phyloP scores from a whole-genome alignment of 2,888 invertebrate species.

The Microdon myrmicae region DNA sequence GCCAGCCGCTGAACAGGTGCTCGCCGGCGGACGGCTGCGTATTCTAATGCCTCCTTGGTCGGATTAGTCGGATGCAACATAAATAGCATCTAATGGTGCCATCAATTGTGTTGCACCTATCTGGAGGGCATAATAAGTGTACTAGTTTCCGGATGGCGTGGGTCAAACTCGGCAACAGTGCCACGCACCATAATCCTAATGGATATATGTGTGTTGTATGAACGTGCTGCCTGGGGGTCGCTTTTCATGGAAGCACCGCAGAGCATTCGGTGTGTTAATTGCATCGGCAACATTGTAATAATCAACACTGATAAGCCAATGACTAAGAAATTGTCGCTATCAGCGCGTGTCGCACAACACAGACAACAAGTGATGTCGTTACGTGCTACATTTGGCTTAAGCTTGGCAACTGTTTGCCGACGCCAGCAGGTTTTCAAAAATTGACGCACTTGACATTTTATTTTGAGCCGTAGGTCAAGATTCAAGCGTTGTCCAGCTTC shows the following conservation, averaged over 20 bases:
- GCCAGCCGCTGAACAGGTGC: constrained; percentile 28
- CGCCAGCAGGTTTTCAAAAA: constrained; percentile 17
- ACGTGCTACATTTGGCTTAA: not conserved
- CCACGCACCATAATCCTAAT: too few species aligned
- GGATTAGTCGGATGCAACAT: constrained; percentile 38
- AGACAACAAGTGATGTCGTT: not conserved
- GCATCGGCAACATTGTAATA: constrained; percentile 7
- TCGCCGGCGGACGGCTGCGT: constrained; percentile 14
- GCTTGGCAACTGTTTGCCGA: constrained; percentile 14
- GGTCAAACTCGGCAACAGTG: too few species aligned
- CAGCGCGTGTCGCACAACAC: not conserved
- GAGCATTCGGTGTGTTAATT: not conserved
- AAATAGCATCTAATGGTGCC: constrained; percentile 46
- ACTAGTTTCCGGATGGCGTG: constrained; percentile 43
- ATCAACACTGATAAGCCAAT: constrained; percentile 2
- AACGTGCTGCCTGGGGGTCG: too few species aligned
- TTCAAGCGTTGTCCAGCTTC: constrained; percentile 6
- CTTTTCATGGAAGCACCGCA: not conserved
- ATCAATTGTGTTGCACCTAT: constrained; percentile 40
- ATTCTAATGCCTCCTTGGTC: constrained; percentile 48
- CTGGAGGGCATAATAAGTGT: constrained; percentile 6
- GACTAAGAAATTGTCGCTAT: not conserved
- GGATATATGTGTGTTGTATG: too few species aligned
- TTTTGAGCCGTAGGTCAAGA: constrained; percentile 40
- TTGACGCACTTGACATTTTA: constrained; percentile 17